Base-by-base conservation (phyloP, 2,888 invertebrate genomes). In the Lasius platythorax region DNA sequence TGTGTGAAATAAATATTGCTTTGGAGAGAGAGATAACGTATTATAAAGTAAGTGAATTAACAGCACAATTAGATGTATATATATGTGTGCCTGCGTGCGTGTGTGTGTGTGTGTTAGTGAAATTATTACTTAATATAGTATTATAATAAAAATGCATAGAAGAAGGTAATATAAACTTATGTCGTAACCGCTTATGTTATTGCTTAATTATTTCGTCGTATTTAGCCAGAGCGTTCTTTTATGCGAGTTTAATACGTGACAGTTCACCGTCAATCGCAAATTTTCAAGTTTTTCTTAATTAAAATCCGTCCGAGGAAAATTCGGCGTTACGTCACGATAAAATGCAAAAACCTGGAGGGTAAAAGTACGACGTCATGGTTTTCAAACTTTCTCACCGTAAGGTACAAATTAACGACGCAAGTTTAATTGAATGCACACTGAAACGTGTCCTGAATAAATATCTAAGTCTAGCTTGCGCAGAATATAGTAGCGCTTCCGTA, bases 371-470 rank as follows among this genome's bases (percentile, higher is more conserved):
- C 2, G 23, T 3, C 2, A 70, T 23, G 58, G 23, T 61, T 72
- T 43, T 18, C 46, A 18, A 72, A 72, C 37, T 72, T 43, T 4
- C 23, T 72, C 33, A 15, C 11, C 23, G 46, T 72, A 37, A 43
- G 28, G 11, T 37, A 72, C 72, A 79, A 72, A 61, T 81, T 81
- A 46, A 66, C 37, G 37, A 72, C 3, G 61, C 46, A 81, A 81
- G 72, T 81, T 81, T 81, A 81, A 72, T 81, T 81, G 61, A 81
- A 72, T 50, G 61, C 61, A 72, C 37, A 15, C 23, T 43, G 18
- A 11, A 72, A 6, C 28, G 43, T 9, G 33, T 37, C 33, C 30
- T 18, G 15, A 18, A 46, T 61, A 72, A 81, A 50, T 72, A 50
- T 61, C 18, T 61, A 12, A 72, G 37, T 72, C 37, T 72, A 56